These are phyloP conservation scores for Mus caroli DNA, from an alignment of 2,797 vertebrate species.

Conservation along the genomic window DNA sequence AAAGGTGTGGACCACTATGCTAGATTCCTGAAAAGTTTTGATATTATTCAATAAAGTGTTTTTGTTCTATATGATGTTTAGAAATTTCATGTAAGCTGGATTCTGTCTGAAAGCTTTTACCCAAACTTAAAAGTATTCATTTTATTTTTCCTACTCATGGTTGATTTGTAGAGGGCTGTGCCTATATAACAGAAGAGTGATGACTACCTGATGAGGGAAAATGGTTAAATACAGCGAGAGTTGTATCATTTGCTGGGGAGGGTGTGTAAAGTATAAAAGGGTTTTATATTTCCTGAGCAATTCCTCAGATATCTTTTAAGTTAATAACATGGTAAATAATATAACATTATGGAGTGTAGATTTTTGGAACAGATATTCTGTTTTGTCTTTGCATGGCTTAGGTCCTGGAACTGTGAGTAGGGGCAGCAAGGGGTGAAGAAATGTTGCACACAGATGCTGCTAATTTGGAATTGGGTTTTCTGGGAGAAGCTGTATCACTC, in stretches of 20 bases:
- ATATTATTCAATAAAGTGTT: background rate
- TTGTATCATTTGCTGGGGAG: no score
- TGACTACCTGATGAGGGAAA: fast-evolving
- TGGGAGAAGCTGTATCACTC: background rate
- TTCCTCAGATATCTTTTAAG: background rate
- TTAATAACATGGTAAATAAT: background rate
- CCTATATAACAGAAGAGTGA: background rate
- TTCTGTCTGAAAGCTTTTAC: background rate
- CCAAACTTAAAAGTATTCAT: background rate
- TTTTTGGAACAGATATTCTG: background rate
- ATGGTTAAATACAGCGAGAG: background rate
- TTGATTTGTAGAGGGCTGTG: no score
- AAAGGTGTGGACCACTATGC: background rate
- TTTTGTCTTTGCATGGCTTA: background rate
- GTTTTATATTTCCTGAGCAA: background rate
- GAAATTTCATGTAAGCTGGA: background rate
- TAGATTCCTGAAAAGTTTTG: background rate
- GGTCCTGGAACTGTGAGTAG: background rate
- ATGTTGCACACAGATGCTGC: background rate
- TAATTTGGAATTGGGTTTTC: background rate
- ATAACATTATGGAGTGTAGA: background rate
- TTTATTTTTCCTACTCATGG: background rate
- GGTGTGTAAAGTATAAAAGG: background rate
- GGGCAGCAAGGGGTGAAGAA: background rate
- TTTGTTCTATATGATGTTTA: background rate